Base-by-base conservation (phyloP, 2,797 vertebrate genomes). In the Myiotriccus ornatus region DNA sequence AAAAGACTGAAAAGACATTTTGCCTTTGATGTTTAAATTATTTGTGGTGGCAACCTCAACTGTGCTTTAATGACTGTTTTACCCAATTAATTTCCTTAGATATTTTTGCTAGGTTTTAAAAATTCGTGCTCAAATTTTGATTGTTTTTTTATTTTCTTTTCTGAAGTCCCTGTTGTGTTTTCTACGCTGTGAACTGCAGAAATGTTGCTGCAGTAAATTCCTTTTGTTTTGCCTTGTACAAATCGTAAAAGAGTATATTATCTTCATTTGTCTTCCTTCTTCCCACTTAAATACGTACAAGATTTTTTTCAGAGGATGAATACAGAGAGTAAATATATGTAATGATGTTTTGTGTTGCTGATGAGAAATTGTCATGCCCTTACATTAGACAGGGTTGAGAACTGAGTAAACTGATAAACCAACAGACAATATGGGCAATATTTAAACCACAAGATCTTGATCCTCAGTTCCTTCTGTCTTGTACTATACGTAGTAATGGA, bases 181-280 rank as follows among this genome's bases (percentile, higher is more conserved):
- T 70, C n/a, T 44, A 49, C 9, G 49, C 14, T 50, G 10, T 57
- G 77, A 91, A 62, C 32, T 12, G 35, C 41, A 84, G 32, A 91
- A 94, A 60, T 2, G 21, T 79, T 84, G 9, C 32, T 37, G 35
- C 47, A 88, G 83, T 94, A 94, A 95, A 96, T 90, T 88, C 50
- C 4, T 73, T 84, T 94, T 87, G 53, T 86, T 95, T 94, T 93
- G 62, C 32, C 19, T 79, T 76, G 52, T 63, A 82, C 13, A 12
- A 91, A 91, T 84, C 6, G 0, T 95, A 95, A 93, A 94, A 86
- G 35, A 46, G 35, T 87, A 63, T 91, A 95, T 92, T 90, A 89
- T 95, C 70, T 87, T 95, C 70, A 95, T 96, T 90, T 93, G 65
- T 95, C 91, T 96, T 95, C 55, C 41, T 84, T 79, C 50, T 90